Evolutionary conservation across 2,797 vertebrate genomes (phyloP).

Genomic region (Zenarchopterus dispar): DNA sequence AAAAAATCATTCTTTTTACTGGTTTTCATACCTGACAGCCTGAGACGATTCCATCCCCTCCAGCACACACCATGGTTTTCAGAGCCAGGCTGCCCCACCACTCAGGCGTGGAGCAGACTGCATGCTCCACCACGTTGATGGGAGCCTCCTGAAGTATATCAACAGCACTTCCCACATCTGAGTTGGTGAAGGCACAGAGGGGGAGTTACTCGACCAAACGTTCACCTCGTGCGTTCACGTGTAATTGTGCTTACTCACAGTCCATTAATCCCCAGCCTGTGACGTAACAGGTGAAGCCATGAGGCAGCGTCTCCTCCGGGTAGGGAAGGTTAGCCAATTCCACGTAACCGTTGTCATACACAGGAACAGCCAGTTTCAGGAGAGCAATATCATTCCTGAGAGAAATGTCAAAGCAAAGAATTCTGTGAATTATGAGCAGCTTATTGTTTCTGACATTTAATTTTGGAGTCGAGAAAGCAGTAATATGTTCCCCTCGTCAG

Average conservation of each 20-base stretch:
- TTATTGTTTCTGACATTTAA: background rate
- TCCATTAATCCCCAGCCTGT: conserved; percentile 76
- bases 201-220: background rate
- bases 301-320: conserved; percentile 53
- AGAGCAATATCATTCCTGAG: conserved; percentile 73
- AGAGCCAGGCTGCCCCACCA: conserved; percentile 77
- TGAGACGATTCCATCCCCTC: conserved; percentile 73
- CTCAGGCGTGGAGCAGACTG: conserved; percentile 67
- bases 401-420: conserved; percentile 4
- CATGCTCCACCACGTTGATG: conserved; percentile 64
- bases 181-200: background rate
- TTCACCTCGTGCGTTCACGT: background rate
- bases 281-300: conserved; percentile 69
- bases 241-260: conserved; percentile 53
- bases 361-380: conserved; percentile 47
- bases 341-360: conserved; percentile 63
- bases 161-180: conserved; percentile 25
- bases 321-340: conserved; percentile 53
- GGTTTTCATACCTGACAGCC: conserved; percentile 73
- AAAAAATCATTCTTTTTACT: background rate
- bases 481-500: too few species aligned
- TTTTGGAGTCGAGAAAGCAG: background rate
- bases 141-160: conserved; percentile 71
- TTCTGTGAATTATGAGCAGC: background rate
- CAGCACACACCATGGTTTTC: conserved; percentile 79